A percentile compares a stretch with the other conserved stretches of the same genome.
These are phyloP conservation scores for Plagodis pulveraria DNA, from an alignment of 2,888 invertebrate species.

Conservation along the genomic window DNA sequence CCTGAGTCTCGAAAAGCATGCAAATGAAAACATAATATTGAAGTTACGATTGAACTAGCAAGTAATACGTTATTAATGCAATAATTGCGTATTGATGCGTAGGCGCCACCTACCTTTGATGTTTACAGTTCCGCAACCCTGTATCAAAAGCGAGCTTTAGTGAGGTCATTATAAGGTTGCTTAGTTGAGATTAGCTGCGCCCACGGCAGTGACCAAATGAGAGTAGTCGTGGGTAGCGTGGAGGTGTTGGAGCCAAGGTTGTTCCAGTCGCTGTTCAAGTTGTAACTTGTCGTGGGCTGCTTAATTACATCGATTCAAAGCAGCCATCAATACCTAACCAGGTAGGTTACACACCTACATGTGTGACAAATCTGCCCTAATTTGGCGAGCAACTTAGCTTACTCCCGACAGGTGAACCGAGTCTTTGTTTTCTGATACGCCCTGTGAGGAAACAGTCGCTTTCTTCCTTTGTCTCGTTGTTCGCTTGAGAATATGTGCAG, in stretches of 20 bases:
- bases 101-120: slow-evolving; percentile 69
- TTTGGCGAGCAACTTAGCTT: slow-evolving; percentile 14
- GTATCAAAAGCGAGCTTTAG: slow-evolving; percentile 70
- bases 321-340: slow-evolving; percentile 51
- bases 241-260: slow-evolving; percentile 83
- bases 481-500: slow-evolving; percentile 56
- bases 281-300: slow-evolving; percentile 73
- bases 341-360: slow-evolving; percentile 6
- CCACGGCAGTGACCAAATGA: slow-evolving; percentile 82
- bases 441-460: slow-evolving; percentile 43
- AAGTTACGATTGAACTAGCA: background rate
- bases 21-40: background rate
- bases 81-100: slow-evolving; percentile 65
- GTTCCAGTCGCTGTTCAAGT: slow-evolving; percentile 77
- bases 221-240: slow-evolving; percentile 81
- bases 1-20: too few species aligned
- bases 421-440: slow-evolving; percentile 19
- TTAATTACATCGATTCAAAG: slow-evolving; percentile 75
- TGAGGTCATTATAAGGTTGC: slow-evolving; percentile 77
- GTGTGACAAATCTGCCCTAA: slow-evolving; percentile 18
- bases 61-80: slow-evolving; percentile 6
- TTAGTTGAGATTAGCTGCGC: slow-evolving; percentile 77
- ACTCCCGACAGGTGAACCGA: slow-evolving; percentile 9
- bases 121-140: slow-evolving; percentile 72
- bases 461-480: slow-evolving; percentile 47